These are phyloP conservation scores for Epizoanthus illoricatus DNA, from an alignment of 92 coral and sea anemone genomes.

Conservation along the genomic window DNA sequence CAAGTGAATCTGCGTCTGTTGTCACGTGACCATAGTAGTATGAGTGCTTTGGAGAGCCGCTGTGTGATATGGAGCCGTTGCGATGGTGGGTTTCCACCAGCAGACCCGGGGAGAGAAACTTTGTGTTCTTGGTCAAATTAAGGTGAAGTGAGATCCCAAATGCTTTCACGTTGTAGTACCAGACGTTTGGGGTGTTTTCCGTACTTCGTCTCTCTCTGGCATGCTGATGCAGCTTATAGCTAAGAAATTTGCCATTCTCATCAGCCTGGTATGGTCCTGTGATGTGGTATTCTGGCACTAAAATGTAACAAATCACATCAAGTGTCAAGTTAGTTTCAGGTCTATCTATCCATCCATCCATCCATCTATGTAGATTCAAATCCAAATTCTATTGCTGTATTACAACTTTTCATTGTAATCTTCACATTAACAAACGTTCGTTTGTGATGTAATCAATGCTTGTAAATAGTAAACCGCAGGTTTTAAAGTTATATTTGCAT, in stretches of 20 bases:
- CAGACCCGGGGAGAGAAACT: constrained; percentile 57
- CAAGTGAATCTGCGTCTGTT: constrained; percentile 78
- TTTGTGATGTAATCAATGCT: too few species aligned
- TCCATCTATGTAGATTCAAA: too few species aligned
- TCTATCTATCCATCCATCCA: too few species aligned
- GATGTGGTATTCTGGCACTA: constrained; percentile 92
- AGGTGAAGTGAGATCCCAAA: constrained; percentile 74
- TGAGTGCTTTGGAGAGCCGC: constrained; percentile 36
- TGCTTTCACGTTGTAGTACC: constrained; percentile 77
- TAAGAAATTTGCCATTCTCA: constrained; percentile 63
- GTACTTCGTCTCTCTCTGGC: constrained; percentile 66
- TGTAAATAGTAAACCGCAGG: too few species aligned
- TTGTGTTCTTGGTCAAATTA: constrained; percentile 59
- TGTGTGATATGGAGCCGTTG: constrained; percentile 68
- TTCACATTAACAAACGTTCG: too few species aligned
- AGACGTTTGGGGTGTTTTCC: constrained; percentile 41
- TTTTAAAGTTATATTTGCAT: too few species aligned
- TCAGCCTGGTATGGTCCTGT: constrained; percentile 78
- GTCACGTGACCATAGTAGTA: constrained; percentile 81
- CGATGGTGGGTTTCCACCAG: constrained; percentile 66
- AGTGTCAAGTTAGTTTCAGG: not conserved
- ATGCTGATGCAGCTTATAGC: constrained; percentile 67
- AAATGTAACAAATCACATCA: not conserved
- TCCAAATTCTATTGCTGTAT: too few species aligned
- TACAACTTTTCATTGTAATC: too few species aligned